Conservation (phyloP, 2,113 vertebrate species). For the Triplophysa dalaica region DNA sequence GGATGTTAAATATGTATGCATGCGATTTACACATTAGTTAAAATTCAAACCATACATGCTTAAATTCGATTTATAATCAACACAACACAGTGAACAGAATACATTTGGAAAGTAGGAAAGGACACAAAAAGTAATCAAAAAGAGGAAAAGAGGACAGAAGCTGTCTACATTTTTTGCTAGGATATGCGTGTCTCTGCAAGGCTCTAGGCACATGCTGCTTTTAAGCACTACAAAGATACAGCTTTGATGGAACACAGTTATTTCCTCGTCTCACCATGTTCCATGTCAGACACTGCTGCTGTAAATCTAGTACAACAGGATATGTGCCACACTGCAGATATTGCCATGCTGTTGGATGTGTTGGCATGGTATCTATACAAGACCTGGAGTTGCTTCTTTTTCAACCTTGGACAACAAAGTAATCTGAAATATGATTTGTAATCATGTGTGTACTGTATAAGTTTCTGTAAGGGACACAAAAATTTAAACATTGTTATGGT, state of each 20-base stretch:
- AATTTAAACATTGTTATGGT: too few species aligned
- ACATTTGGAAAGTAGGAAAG: neutral
- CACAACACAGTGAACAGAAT: constrained; percentile 9
- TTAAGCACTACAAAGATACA: constrained; percentile 25
- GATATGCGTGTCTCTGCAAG: constrained; percentile 21
- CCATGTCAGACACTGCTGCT: constrained; percentile 27
- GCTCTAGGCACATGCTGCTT: constrained; percentile 37
- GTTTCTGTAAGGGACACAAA: too few species aligned
- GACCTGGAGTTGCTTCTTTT: neutral
- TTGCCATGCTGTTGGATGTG: constrained; percentile 11
- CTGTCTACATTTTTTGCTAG: constrained; percentile 34
- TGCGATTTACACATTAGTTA: neutral
- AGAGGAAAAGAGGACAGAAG: neutral
- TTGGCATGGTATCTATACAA: neutral
- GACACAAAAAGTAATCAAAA: neutral
- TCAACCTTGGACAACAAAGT: neutral
- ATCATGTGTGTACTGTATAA: neutral
- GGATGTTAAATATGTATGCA: neutral
- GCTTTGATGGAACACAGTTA: constrained; percentile 41
- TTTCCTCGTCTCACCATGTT: constrained; percentile 38
- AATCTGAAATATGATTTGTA: neutral
- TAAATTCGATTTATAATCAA: constrained; percentile 1
- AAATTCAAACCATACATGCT: neutral
- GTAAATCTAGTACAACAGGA: constrained; percentile 30
- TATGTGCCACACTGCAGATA: constrained; percentile 31